phyloP scores from a whole-genome alignment of 2,113 vertebrate species.

The Tricholaema leucomelas region DNA sequence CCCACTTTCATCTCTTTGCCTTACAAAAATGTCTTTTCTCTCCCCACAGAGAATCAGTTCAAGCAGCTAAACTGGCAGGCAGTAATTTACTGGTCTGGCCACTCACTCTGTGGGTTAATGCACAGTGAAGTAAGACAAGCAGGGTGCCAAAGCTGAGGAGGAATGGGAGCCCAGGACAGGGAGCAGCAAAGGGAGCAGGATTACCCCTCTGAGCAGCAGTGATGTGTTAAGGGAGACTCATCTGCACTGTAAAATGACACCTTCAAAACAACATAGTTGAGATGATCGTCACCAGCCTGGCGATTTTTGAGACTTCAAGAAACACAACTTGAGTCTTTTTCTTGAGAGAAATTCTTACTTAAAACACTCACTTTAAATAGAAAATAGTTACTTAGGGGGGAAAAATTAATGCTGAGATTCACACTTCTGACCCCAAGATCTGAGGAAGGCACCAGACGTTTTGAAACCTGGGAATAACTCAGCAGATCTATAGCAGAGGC shows the following conservation, averaged over 20 bases:
- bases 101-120: accelerated
- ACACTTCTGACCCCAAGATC: neutral
- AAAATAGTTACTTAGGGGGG: neutral
- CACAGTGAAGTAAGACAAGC: neutral
- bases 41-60: neutral
- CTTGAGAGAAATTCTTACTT: neutral
- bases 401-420: neutral
- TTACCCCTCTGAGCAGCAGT: neutral
- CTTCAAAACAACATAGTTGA: neutral
- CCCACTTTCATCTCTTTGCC: neutral
- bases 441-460: conserved; percentile 16
- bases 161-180: neutral
- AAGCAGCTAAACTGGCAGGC: neutral
- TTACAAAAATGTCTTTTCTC: neutral
- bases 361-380: neutral
- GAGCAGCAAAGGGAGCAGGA: neutral
- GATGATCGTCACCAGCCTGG: neutral
- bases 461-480: conserved; percentile 18
- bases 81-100: neutral
- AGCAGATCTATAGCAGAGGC: neutral
- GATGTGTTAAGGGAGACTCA: neutral
- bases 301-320: neutral
- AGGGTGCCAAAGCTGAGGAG: neutral
- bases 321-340: neutral
- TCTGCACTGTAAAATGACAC: neutral